Evolutionary conservation across 2,113 vertebrate species (phyloP).

Genomic region (Dromiciops gliroides): DNA sequence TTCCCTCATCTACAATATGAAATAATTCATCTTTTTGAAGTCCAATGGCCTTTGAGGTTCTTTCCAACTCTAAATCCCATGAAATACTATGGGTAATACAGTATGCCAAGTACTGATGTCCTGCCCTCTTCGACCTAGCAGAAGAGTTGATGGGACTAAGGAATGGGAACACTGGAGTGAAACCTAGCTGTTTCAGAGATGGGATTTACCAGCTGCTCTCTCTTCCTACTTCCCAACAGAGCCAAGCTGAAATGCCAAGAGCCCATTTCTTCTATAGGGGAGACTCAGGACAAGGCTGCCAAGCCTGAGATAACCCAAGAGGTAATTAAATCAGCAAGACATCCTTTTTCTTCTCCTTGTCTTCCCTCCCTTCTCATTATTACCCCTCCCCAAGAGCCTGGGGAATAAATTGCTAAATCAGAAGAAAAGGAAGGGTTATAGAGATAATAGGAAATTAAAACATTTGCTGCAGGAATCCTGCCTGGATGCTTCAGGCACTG

Average conservation of each 20-base stretch:
- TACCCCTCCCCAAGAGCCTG: neutral
- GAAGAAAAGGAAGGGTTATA: conserved; percentile 17
- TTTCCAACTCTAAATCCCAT: neutral
- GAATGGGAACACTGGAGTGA: neutral
- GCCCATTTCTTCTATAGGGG: neutral
- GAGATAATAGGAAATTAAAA: conserved; percentile 75
- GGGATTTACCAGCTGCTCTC: neutral
- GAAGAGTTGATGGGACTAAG: neutral
- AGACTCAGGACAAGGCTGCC: neutral
- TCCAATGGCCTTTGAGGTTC: neutral
- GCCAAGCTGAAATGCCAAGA: neutral
- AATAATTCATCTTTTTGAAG: neutral
- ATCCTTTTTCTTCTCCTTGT: conserved; percentile 67
- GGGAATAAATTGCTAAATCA: neutral
- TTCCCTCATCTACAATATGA: neutral
- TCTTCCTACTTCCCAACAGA: neutral
- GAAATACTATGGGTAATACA: neutral
- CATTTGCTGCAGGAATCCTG: conserved; percentile 75
- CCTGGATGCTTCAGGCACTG: conserved; percentile 76
- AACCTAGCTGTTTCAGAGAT: neutral
- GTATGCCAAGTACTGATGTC: neutral
- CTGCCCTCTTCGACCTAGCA: neutral
- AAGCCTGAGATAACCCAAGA: conserved; percentile 12
- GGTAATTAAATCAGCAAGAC: conserved; percentile 43
- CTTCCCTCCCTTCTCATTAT: conserved; percentile 35